phyloP scores from a whole-genome alignment of 2,888 invertebrate genomes.

The Pristionchus japonicus region DNA sequence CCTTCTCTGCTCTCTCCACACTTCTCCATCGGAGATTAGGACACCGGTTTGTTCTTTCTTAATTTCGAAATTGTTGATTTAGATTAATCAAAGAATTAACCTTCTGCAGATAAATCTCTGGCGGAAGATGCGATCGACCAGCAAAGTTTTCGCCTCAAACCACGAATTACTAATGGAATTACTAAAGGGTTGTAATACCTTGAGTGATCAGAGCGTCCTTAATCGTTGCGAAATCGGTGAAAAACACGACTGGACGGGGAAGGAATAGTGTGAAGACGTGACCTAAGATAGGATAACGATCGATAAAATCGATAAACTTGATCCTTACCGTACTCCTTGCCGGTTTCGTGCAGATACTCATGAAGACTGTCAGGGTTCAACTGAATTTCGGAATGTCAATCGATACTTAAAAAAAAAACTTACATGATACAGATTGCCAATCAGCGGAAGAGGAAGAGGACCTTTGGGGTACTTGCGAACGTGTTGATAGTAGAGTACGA shows the following conservation, averaged over 20 bases:
- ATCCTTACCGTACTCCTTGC: slow-evolving; percentile 19
- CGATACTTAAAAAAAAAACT: neutral
- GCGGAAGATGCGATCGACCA: slow-evolving; percentile 50
- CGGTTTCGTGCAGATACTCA: neutral
- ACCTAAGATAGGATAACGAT: neutral
- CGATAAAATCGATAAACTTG: neutral
- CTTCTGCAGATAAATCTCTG: slow-evolving; percentile 49
- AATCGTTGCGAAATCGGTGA: slow-evolving; percentile 11
- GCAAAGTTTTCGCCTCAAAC: slow-evolving; percentile 49
- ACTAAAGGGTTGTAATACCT: no score
- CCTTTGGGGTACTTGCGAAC: slow-evolving; percentile 23
- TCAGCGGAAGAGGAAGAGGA: slow-evolving; percentile 14
- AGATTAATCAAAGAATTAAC: neutral
- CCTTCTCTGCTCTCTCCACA: slow-evolving; percentile 58
- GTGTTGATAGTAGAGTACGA: slow-evolving; percentile 2
- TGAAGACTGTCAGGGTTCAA: neutral
- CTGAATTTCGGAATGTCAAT: neutral
- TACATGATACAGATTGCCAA: slow-evolving; percentile 29
- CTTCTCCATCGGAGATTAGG: slow-evolving; percentile 54
- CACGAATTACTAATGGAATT: no score
- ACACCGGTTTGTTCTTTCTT: neutral
- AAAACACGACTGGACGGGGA: neutral
- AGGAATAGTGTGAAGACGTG: slow-evolving; percentile 41
- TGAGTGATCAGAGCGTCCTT: slow-evolving; percentile 6
- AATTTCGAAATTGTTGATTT: neutral